Percentiles rank a stretch among this genome's conserved stretches.
phyloP scores from a whole-genome alignment of 2,797 vertebrate species.

The Liasis olivaceus region DNA sequence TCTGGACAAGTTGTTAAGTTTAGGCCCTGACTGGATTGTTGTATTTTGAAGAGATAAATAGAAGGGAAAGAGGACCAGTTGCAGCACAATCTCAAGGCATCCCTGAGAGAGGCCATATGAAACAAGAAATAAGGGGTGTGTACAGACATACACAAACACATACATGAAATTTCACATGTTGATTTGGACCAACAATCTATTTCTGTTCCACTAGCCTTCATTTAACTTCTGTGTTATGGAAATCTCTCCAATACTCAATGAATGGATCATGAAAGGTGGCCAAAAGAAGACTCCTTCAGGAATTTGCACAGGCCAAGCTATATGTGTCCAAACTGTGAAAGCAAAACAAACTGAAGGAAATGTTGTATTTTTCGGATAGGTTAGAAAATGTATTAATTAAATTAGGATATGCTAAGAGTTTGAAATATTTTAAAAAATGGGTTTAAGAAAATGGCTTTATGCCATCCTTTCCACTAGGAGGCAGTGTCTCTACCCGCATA shows the following conservation, averaged over 20 bases:
- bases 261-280: not conserved
- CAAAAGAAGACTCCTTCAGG: not conserved
- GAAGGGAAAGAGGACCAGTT: no score
- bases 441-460: not conserved
- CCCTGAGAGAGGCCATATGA: no score
- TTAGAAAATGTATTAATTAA: not conserved
- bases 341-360: not conserved
- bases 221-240: not conserved
- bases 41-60: no score
- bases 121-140: not conserved
- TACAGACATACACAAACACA: not conserved
- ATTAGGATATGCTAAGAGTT: not conserved
- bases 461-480: slow-evolving; percentile 1
- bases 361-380: not conserved
- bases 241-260: not conserved
- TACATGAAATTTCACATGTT: not conserved
- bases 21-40: no score
- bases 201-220: not conserved
- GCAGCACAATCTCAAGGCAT: no score
- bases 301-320: not conserved
- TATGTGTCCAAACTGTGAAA: not conserved
- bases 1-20: no score
- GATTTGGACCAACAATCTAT: not conserved
- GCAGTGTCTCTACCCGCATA: not conserved
- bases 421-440: not conserved